phyloP scores from a whole-genome alignment of 1,140 invertebrate genomes.

The Arctopsyche grandis region DNA sequence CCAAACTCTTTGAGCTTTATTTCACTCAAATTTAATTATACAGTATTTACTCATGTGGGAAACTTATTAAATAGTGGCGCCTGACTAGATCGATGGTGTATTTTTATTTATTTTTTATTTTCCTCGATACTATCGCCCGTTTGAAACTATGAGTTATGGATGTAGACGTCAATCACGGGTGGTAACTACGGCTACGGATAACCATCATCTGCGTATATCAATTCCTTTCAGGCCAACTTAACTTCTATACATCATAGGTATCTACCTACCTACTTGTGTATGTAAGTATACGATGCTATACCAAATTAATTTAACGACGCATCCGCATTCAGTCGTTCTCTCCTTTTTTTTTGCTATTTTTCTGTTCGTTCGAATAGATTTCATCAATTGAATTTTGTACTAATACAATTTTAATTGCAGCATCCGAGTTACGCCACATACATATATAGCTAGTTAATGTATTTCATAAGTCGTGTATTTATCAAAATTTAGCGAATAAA shows the following conservation, averaged over 20 bases:
- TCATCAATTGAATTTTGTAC: too few species aligned
- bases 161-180: constrained; percentile 22
- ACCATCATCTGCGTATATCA: constrained; percentile 14
- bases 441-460: too few species aligned
- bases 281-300: background rate
- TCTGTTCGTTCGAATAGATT: background rate
- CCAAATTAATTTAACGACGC: constrained; percentile 1
- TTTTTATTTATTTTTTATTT: background rate
- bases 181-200: constrained; percentile 2
- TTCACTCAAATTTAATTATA: constrained; percentile 21
- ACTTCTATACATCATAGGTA: too few species aligned
- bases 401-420: too few species aligned
- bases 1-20: background rate
- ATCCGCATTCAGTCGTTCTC: background rate
- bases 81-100: background rate
- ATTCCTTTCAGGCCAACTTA: constrained; percentile 2
- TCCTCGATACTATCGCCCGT: constrained; percentile 2
- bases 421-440: too few species aligned
- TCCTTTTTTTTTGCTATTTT: too few species aligned
- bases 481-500: too few species aligned
- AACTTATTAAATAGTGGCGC: constrained; percentile 16
- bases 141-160: constrained; percentile 16
- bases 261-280: too few species aligned
- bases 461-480: too few species aligned
- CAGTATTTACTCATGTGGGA: constrained; percentile 12